Evolutionary conservation across 1,140 invertebrate genomes (phyloP).

Genomic region (Drosophila bifasciata): DNA sequence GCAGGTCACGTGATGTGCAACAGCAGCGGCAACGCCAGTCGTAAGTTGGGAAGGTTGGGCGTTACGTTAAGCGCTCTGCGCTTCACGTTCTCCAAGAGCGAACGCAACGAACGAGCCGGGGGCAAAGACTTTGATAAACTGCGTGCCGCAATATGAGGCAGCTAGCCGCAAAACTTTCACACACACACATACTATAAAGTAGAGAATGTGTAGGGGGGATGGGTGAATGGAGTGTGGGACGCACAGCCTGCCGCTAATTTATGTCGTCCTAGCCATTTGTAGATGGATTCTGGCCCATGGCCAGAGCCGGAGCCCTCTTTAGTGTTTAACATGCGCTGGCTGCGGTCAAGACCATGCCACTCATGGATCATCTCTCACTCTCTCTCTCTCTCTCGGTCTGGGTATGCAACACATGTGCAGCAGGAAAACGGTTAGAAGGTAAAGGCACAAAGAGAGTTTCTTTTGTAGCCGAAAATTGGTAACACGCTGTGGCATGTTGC

Average conservation of each 20-base stretch:
- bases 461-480: too few species aligned
- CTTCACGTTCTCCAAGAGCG: neutral
- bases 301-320: conserved; percentile 24
- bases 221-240: neutral
- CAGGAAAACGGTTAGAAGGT: too few species aligned
- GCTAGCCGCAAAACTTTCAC: conserved; percentile 57
- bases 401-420: too few species aligned
- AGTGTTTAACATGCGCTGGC: conserved; percentile 53
- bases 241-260: conserved; percentile 59
- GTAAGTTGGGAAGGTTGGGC: conserved; percentile 9
- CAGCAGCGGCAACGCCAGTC: conserved; percentile 31
- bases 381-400: too few species aligned
- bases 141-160: conserved; percentile 58
- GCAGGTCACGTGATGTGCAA: conserved; percentile 72
- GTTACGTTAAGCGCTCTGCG: conserved; percentile 6
- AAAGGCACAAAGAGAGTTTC: too few species aligned
- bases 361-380: neutral
- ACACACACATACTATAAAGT: too few species aligned
- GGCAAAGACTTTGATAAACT: conserved; percentile 66
- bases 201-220: neutral
- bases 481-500: too few species aligned
- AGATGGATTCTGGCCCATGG: conserved; percentile 36
- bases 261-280: conserved; percentile 37
- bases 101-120: conserved; percentile 36
- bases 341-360: conserved; percentile 31